A percentile compares a stretch with the other conserved stretches of the same genome.
Conservation (phyloP, 2,113 vertebrate species). For the Eudorcas thomsonii region DNA sequence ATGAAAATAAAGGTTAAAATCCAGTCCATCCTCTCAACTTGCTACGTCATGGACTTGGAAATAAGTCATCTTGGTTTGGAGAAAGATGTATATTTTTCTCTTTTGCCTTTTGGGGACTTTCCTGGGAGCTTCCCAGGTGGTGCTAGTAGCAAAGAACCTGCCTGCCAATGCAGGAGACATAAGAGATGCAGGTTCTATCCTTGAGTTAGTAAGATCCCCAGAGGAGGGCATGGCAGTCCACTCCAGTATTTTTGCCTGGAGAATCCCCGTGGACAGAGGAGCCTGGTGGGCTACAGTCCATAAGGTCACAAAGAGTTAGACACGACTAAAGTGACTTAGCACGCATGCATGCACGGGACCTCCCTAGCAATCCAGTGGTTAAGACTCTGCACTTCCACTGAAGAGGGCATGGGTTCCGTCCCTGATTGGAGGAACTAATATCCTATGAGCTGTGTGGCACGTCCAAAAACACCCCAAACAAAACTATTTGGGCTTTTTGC, state of each 20-base stretch:
- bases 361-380: not conserved
- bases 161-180: not conserved
- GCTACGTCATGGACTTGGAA: not conserved
- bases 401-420: not conserved
- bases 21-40: not conserved
- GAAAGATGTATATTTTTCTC: not conserved
- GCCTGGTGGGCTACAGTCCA: not conserved
- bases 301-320: not conserved
- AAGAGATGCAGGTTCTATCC: not conserved
- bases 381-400: not conserved
- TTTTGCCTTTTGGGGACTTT: not conserved
- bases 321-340: not conserved
- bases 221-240: not conserved
- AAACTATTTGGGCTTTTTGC: not conserved
- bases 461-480: not conserved
- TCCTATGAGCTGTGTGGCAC: not conserved
- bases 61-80: not conserved
- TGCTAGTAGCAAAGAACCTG: not conserved
- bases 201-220: not conserved
- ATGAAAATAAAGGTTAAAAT: conserved; percentile 24
- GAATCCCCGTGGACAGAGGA: not conserved
- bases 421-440: not conserved
- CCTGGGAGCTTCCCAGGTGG: not conserved
- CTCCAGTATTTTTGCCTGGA: not conserved
- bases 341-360: not conserved